Evolutionary conservation across 2,113 vertebrate genomes (phyloP).

Genomic region (Tiliqua scincoides): DNA sequence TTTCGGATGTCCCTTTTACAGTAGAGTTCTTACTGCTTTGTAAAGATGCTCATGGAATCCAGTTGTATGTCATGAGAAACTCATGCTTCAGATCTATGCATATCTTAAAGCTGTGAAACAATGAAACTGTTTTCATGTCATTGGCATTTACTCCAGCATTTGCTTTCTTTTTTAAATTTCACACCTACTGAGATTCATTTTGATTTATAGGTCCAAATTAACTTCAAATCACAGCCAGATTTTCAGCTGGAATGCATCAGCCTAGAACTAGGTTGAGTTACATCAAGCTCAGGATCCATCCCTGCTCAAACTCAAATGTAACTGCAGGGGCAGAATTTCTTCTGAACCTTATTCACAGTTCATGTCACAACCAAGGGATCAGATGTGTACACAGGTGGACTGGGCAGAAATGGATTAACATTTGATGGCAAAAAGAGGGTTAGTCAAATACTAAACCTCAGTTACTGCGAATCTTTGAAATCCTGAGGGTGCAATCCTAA

Average conservation of each 20-base stretch:
- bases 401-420: too few species aligned
- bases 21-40: not conserved
- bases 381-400: too few species aligned
- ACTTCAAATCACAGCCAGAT: constrained; percentile 62
- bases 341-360: constrained; percentile 65
- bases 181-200: constrained; percentile 58
- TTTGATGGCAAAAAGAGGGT: constrained; percentile 42
- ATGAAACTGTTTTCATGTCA: constrained; percentile 64
- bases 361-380: constrained; percentile 66
- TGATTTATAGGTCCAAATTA: constrained; percentile 64
- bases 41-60: not conserved
- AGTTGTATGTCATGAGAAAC: not conserved
- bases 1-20: not conserved
- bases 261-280: constrained; percentile 55
- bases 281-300: constrained; percentile 39
- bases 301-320: constrained; percentile 65
- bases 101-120: constrained; percentile 66
- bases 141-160: constrained; percentile 64
- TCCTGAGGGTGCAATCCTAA: too few species aligned
- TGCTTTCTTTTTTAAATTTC: constrained; percentile 56
- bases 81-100: constrained; percentile 29
- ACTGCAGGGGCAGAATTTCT: constrained; percentile 62
- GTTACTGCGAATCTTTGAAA: too few species aligned
- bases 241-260: constrained; percentile 53
- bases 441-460: too few species aligned